Conservation (phyloP, 2,797 vertebrate genomes). For the Dryobates pubescens region DNA sequence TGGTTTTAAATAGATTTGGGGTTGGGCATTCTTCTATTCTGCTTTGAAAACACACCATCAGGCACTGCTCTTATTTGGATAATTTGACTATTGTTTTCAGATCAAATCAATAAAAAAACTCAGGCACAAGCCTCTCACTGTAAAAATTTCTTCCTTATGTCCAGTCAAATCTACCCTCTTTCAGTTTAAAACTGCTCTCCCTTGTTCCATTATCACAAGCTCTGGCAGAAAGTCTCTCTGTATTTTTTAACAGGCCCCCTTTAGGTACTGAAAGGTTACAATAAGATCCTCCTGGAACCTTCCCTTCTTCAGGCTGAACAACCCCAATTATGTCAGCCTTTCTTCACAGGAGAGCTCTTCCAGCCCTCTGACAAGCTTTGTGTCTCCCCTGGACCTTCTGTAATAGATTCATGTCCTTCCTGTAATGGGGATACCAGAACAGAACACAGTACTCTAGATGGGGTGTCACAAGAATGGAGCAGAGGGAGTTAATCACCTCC, state of each 20-base stretch:
- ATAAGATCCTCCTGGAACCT: background rate
- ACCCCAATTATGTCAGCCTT: background rate
- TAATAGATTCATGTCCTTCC: background rate
- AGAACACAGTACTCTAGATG: background rate
- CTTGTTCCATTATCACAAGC: background rate
- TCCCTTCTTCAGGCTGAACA: background rate
- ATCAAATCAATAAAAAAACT: background rate
- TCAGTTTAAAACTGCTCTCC: background rate
- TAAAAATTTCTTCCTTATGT: background rate
- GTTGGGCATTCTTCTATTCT: background rate
- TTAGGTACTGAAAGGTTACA: background rate
- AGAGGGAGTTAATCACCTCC: background rate
- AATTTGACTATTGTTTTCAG: background rate
- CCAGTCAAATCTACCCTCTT: background rate
- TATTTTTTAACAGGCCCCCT: background rate
- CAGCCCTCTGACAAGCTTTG: background rate
- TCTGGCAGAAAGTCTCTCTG: background rate
- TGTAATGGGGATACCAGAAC: background rate
- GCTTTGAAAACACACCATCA: background rate
- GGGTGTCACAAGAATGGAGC: fast-evolving
- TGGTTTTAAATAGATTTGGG: background rate
- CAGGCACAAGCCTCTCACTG: background rate
- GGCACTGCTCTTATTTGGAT: background rate
- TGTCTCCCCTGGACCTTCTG: too few relatives aligned
- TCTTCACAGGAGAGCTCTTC: background rate